Percentiles rank a stretch among this genome's conserved stretches.
phyloP scores from a whole-genome alignment of 1,140 invertebrate genomes.

The Metopolophium dirhodum region DNA sequence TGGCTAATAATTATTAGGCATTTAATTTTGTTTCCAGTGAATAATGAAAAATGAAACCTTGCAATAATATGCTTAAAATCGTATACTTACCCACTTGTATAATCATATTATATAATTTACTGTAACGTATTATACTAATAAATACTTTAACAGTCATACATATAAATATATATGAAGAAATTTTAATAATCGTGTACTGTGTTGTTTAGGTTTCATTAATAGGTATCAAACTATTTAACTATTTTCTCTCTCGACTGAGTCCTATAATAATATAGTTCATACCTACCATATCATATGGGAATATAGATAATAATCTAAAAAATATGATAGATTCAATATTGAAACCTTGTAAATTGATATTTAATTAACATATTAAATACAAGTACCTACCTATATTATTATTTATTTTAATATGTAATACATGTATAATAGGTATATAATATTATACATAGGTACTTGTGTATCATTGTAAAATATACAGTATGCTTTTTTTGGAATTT shows the following conservation, averaged over 20 bases:
- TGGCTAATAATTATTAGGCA: neutral
- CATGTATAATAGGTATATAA: no score
- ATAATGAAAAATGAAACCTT: neutral
- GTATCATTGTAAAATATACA: no score
- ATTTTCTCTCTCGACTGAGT: neutral
- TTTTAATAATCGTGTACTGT: neutral
- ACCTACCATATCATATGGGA: neutral
- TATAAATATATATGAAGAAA: neutral
- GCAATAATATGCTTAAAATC: neutral
- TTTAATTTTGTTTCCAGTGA: neutral
- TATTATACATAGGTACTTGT: no score
- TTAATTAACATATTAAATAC: no score
- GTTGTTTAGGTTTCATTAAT: neutral
- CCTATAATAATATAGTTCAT: neutral
- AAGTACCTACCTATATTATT: no score
- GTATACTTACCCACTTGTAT: neutral
- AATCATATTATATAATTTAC: neutral
- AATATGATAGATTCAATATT: neutral
- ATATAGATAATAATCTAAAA: neutral
- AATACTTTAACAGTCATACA: neutral
- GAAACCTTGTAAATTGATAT: neutral
- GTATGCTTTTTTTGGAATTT: no score
- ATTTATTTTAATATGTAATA: no score
- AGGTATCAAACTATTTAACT: neutral
- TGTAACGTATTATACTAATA: neutral